Conservation (phyloP, 2,888 invertebrate species). For the Tenthredo amoena region DNA sequence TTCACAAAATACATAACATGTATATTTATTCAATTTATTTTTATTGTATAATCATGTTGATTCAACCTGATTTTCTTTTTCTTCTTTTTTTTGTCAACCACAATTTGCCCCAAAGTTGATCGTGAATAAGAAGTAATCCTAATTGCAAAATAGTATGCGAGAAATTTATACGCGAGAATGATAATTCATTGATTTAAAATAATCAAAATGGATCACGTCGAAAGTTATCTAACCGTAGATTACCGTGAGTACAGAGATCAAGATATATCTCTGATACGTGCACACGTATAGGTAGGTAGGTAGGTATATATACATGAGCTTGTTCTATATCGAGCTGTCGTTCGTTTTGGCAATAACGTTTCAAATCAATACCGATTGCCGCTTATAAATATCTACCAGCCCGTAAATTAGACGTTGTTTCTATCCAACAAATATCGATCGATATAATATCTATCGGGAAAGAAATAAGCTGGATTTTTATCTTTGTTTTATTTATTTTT, state of each 20-base stretch:
- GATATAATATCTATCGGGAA: not conserved
- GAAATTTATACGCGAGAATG: not conserved
- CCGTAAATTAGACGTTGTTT: slow-evolving; percentile 19
- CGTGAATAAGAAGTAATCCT: not conserved
- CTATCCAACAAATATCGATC: slow-evolving; percentile 25
- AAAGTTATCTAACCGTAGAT: slow-evolving; percentile 26
- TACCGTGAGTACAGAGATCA: slow-evolving; percentile 23
- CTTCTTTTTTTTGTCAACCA: not conserved
- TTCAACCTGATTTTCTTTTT: not conserved
- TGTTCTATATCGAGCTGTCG: slow-evolving; percentile 41
- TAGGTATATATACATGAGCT: not conserved
- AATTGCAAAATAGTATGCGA: not conserved
- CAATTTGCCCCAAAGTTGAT: not conserved
- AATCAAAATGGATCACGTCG: slow-evolving; percentile 24
- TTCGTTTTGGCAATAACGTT: slow-evolving; percentile 48
- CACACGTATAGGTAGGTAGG: not conserved
- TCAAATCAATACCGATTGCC: slow-evolving; percentile 46
- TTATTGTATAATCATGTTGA: not conserved
- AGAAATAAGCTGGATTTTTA: not conserved
- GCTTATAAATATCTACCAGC: slow-evolving; percentile 32
- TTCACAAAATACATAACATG: not conserved
- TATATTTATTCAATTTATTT: not conserved
- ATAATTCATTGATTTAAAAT: slow-evolving; percentile 18
- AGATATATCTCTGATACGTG: slow-evolving; percentile 39
- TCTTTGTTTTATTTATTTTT: not conserved